phyloP scores from a whole-genome alignment of 2,888 invertebrate species.

The Aleiodes testaceus region DNA sequence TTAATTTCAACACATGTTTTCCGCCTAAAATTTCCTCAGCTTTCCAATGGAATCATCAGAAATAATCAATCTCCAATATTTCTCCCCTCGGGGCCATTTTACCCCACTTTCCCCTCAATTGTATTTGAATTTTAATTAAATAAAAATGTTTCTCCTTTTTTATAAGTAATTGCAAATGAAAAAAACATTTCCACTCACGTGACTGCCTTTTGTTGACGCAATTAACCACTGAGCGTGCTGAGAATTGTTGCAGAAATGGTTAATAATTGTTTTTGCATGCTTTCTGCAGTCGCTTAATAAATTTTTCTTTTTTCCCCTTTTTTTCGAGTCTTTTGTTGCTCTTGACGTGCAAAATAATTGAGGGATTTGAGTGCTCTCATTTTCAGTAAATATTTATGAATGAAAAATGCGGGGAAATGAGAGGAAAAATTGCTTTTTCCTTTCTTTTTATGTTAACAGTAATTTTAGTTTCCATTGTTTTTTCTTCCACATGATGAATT shows the following conservation, averaged over 20 bases:
- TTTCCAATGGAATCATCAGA: no score
- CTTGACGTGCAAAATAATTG: neutral
- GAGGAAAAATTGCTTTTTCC: no score
- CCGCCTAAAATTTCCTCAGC: no score
- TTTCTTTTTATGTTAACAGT: no score
- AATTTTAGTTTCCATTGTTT: no score
- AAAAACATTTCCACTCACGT: constrained; percentile 14
- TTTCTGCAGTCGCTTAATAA: neutral
- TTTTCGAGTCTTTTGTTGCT: neutral
- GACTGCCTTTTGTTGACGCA: constrained; percentile 18
- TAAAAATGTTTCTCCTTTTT: neutral
- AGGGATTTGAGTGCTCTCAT: neutral
- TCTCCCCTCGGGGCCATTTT: no score
- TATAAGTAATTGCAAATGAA: no score
- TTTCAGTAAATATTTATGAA: neutral
- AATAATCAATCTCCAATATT: no score
- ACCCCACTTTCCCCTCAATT: no score
- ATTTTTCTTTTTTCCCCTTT: neutral
- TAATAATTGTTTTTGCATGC: constrained; percentile 31
- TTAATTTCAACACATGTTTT: no score
- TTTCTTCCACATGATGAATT: constrained; percentile 4
- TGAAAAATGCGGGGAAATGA: neutral
- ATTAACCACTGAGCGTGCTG: constrained; percentile 29
- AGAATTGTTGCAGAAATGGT: constrained; percentile 16
- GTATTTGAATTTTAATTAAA: constrained; percentile 1